Conservation (phyloP, 2,113 vertebrate genomes). For the Elephantulus edwardii region DNA sequence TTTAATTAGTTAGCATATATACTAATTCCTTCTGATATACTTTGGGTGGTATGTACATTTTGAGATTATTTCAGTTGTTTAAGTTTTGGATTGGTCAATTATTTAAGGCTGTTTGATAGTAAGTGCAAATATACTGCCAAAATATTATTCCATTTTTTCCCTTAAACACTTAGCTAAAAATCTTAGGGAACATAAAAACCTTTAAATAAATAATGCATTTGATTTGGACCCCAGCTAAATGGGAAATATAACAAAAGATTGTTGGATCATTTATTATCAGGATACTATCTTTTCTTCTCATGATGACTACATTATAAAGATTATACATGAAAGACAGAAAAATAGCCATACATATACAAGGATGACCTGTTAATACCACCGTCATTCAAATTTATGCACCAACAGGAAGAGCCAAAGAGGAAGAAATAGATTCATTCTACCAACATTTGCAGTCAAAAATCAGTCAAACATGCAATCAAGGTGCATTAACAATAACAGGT, state of each 20-base stretch:
- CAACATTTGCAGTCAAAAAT: no score
- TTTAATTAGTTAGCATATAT: not conserved
- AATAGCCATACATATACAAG: no score
- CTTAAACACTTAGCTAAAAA: not conserved
- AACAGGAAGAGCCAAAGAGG: no score
- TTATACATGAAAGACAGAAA: not conserved
- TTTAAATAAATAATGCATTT: not conserved
- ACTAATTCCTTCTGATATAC: not conserved
- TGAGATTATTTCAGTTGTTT: not conserved
- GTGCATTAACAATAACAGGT: no score
- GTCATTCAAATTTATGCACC: no score
- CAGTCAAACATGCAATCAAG: no score
- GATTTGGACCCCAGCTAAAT: not conserved
- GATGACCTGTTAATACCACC: no score
- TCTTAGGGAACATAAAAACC: not conserved
- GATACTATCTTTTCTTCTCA: not conserved
- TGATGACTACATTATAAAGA: not conserved
- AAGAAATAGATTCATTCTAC: no score
- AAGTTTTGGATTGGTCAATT: not conserved
- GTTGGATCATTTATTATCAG: not conserved
- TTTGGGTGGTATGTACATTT: not conserved
- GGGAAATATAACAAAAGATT: rapidly evolving
- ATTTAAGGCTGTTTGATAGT: not conserved
- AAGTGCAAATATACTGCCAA: not conserved
- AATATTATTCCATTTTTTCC: not conserved